A percentile compares a stretch with the other conserved stretches of the same genome.
These are phyloP conservation scores for Pseudobourletiella spinata DNA, from an alignment of 1,140 invertebrate species.

Conservation along the genomic window DNA sequence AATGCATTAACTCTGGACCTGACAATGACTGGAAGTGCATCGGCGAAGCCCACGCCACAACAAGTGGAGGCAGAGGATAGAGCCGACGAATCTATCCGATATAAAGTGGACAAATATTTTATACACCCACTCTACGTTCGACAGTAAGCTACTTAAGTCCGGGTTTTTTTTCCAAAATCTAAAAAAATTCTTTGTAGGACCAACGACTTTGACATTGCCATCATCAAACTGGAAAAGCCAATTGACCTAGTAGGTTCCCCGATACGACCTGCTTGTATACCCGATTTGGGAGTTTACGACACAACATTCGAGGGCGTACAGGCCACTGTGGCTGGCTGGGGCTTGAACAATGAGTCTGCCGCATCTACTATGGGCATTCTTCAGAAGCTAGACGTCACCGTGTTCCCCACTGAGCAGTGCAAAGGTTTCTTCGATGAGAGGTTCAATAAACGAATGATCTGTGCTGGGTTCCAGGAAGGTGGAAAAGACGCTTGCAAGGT, in stretches of 20 bases:
- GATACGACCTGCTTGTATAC: conserved; percentile 26
- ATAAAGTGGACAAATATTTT: conserved; percentile 27
- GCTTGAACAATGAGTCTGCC: conserved; percentile 6
- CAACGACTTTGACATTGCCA: conserved; percentile 30
- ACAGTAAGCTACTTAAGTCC: conserved; percentile 18
- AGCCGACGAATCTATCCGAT: conserved; percentile 12
- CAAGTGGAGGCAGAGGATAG: not conserved
- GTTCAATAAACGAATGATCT: conserved; percentile 29
- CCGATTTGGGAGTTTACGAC: conserved; percentile 15
- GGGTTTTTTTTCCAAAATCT: not conserved
- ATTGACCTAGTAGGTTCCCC: conserved; percentile 6
- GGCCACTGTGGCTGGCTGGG: conserved; percentile 22
- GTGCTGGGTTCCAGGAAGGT: conserved; percentile 30
- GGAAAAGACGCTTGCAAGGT: conserved; percentile 32
- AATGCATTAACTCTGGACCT: conserved; percentile 22
- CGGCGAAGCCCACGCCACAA: not conserved
- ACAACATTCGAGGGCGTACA: conserved; percentile 1
- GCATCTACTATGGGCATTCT: conserved; percentile 18
- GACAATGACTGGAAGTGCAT: conserved; percentile 1
- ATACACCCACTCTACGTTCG: conserved; percentile 34
- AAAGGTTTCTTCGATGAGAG: conserved; percentile 17
- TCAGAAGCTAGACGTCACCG: conserved; percentile 28
- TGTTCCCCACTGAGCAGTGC: conserved; percentile 17
- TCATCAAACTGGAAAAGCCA: conserved; percentile 14
- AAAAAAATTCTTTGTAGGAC: conserved; percentile 1